Evolutionary conservation across 2,888 invertebrate genomes (phyloP), one percentile per base, ranked within the genome.

Genomic region (Abrostola tripartita): DNA sequence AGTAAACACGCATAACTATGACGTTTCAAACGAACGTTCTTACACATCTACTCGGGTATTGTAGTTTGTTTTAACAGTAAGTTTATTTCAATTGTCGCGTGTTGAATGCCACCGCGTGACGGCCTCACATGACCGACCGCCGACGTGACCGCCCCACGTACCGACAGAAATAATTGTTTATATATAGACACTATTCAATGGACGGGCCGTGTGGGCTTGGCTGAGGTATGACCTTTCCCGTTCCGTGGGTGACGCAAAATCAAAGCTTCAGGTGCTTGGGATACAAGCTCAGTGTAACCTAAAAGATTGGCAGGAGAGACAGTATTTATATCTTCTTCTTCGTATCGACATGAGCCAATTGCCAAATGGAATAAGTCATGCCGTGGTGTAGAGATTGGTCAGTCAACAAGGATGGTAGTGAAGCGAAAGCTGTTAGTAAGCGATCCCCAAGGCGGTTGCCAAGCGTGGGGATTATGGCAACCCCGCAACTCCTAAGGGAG

Each of bases 1-100:
- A 24, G 24, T 2, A 40, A 14, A 12, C 44, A 47, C 24, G 44
- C 24, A 24, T 24, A 44, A 14, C 14, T 24, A 14, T 44, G 44
- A 44, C 14, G 44, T 14, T 12, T 14, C 14, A 65, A 41, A 64
- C 36, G 8, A 14, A 41, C 1, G 8, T 40, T 11, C 12, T 9
- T 41, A 54, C 5, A 51, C 40, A 52, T n/a, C 14, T 24, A 37
- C 37, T 37, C 49, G 12, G n/a, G 14, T 24, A 24, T 24, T 24
- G 24, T 10, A 35, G 65, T 61, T 74, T 65, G 50, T 65, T 73
- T 59, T 51, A 56, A 65, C 58, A 61, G 42, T 40, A 50, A 61
- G 72, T 74, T 74, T 76, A 76, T 74, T 76, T 71, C 75, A 65
- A 78, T 78, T 79, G 77, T 77, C 55, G 49, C 51, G 9, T 56